Evolutionary conservation across 2,888 invertebrate genomes (phyloP).

Genomic region (Metellina segmentata): DNA sequence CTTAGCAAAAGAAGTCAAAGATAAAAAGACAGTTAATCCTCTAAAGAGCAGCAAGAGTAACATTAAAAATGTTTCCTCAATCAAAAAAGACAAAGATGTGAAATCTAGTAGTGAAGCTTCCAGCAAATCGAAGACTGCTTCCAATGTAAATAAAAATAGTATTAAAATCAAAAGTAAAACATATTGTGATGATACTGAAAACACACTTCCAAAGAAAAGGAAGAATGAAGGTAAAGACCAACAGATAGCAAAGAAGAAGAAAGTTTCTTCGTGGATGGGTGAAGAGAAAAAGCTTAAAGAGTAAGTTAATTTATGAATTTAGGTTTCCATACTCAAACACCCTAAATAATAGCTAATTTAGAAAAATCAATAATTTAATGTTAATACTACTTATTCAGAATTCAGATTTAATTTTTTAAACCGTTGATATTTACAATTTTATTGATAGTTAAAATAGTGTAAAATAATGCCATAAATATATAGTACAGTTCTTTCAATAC

Average conservation of each 20-base stretch:
- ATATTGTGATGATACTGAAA: constrained; percentile 34
- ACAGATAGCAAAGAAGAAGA: constrained; percentile 45
- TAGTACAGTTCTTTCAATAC: not conserved
- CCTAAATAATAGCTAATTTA: no score
- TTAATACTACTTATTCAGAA: no score
- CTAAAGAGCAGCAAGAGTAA: constrained; percentile 31
- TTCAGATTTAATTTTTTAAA: no score
- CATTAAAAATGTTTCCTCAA: constrained; percentile 24
- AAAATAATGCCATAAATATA: no score
- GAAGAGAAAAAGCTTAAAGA: constrained; percentile 62
- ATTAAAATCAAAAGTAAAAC: constrained; percentile 47
- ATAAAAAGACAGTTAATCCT: constrained; percentile 9
- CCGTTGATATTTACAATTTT: no score
- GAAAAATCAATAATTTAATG: no score
- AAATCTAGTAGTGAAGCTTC: constrained; percentile 38
- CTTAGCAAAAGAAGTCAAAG: constrained; percentile 61
- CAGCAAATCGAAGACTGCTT: constrained; percentile 22
- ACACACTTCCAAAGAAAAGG: constrained; percentile 63
- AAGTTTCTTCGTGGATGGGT: constrained; percentile 20
- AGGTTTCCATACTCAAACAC: no score
- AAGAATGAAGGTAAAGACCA: constrained; percentile 56
- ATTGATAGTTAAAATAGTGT: no score
- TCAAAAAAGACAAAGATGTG: constrained; percentile 40
- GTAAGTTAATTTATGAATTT: constrained; percentile 49
- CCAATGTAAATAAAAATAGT: constrained; percentile 57